Evolutionary conservation across 30 jellyfish, hydroid and myxozoan genomes (phyloP), one percentile per base, ranked within the genome.

Genomic region (Sanderia malayensis): DNA sequence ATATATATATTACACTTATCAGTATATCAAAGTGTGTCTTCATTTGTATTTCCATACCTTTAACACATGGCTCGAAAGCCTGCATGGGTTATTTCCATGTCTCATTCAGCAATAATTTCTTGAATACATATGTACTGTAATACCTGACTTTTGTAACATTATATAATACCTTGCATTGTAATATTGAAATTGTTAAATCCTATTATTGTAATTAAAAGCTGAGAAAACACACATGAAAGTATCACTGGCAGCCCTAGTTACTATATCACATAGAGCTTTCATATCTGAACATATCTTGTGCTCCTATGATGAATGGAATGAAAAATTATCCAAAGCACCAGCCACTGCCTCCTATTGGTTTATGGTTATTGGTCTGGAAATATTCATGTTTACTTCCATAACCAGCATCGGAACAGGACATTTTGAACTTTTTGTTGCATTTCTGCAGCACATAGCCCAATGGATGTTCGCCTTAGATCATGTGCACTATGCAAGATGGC

Each of bases 401-500:
- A 70, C 20, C 52, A 20, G 71, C 76, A 26, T 70, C 25, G 18
- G 83, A 37, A 75, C 26, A 11, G 53, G 49, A 26, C 20, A 70
- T 52, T 70, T 70, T 47, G 46, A 15, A 11, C 83, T 44, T 21
- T 70, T 20, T 25, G 47, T 44, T 17, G 27, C 26, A 44, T 70
- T 9, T 44, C 25, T 70, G 11, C 30, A 44, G 27, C 26, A 46
- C 3, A 19, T 70, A 13, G 28, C 27, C n/a, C 83, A 76, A 3
- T 70, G 83, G 74, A 31, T 70, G 64, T 70, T 70, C 33, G 58
- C 83, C 4, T 6, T 67, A 15, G 80, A 67, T 27, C 80, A 67
- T 37, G 26, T n/a, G 25, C 71, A 67, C 44, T 67, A 67, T 37
- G 80, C 80, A 33, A 67, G 80, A 44, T 67, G 80, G 80, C 10